Evolutionary conservation across 2,888 invertebrate genomes (phyloP).

Genomic region (Cerceris ruficornis): DNA sequence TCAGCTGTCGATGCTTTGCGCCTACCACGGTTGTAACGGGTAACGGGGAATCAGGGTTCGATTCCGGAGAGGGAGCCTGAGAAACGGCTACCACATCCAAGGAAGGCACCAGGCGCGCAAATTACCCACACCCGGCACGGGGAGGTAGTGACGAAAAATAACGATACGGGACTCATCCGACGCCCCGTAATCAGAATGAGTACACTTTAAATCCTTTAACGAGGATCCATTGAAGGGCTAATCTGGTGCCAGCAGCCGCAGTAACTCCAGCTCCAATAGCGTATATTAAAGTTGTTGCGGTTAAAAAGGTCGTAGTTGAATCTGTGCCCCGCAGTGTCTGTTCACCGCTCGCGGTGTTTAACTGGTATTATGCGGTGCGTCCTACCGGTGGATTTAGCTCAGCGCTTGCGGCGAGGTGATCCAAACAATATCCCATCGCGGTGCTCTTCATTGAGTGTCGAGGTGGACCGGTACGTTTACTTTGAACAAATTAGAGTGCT

Average conservation of each 20-base stretch:
- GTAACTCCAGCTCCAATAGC: constrained; percentile 85
- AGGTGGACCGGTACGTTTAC: constrained; percentile 79
- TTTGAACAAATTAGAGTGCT: too few relatives aligned
- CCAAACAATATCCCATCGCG: constrained; percentile 74
- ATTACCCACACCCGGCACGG: constrained; percentile 85
- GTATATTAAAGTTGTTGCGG: constrained; percentile 87
- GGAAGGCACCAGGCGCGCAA: constrained; percentile 89
- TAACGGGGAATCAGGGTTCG: too few relatives aligned
- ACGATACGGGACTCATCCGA: constrained; percentile 83
- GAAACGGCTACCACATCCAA: constrained; percentile 88
- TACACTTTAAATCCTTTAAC: constrained; percentile 85
- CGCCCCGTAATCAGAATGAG: constrained; percentile 84
- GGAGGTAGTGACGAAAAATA: constrained; percentile 87
- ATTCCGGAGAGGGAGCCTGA: too few relatives aligned
- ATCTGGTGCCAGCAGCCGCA: constrained; percentile 88
- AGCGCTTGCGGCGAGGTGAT: constrained; percentile 63
- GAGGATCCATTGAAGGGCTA: constrained; percentile 86
- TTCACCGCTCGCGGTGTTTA: constrained; percentile 50
- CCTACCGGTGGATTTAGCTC: constrained; percentile 72
- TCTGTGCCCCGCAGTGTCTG: constrained; percentile 73
- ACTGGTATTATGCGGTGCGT: too few relatives aligned
- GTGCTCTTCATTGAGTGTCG: constrained; percentile 81
- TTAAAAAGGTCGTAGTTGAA: constrained; percentile 85
- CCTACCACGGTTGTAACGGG: too few relatives aligned
- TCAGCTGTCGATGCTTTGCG: too few relatives aligned